These are phyloP conservation scores for Erebia aethiops DNA, from an alignment of 2,888 invertebrate species.

Conservation along the genomic window DNA sequence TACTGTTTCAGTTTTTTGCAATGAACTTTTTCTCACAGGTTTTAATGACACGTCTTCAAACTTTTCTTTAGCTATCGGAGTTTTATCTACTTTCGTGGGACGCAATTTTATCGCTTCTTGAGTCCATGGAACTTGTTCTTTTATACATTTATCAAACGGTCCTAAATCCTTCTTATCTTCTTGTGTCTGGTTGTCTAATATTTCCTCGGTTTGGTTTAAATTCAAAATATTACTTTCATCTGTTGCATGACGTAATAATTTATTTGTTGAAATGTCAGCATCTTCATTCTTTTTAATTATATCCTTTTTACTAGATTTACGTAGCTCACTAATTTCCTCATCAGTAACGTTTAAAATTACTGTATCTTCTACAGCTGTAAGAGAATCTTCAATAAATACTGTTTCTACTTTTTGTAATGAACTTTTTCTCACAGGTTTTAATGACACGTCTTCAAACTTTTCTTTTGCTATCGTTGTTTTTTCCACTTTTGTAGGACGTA, in stretches of 20 bases:
- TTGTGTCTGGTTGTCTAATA: neutral
- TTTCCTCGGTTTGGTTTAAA: constrained; percentile 38
- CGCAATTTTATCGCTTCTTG: constrained; percentile 85
- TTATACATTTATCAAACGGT: constrained; percentile 47
- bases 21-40: constrained; percentile 58
- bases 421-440: constrained; percentile 59
- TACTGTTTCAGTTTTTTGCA: constrained; percentile 60
- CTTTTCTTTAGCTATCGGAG: constrained; percentile 79
- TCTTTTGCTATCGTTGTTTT: constrained; percentile 79
- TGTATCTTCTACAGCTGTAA: constrained; percentile 83
- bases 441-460: constrained; percentile 74
- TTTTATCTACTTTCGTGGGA: constrained; percentile 83
- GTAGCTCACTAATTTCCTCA: constrained; percentile 29
- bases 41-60: constrained; percentile 71
- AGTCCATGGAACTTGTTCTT: constrained; percentile 79
- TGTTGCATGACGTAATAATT: constrained; percentile 60
- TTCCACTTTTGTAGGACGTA: constrained; percentile 84
- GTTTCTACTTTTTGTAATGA: constrained; percentile 64
- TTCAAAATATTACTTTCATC: constrained; percentile 70
- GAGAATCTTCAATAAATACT: constrained; percentile 77
- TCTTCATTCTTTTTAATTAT: constrained; percentile 44
- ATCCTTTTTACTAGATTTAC: neutral
- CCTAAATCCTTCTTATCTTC: neutral
- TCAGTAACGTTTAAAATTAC: constrained; percentile 67
- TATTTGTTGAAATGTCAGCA: constrained; percentile 47